Evolutionary conservation across 1,140 invertebrate genomes (phyloP), one percentile per base, ranked within the genome.

Genomic region (Glomeris maerens): DNA sequence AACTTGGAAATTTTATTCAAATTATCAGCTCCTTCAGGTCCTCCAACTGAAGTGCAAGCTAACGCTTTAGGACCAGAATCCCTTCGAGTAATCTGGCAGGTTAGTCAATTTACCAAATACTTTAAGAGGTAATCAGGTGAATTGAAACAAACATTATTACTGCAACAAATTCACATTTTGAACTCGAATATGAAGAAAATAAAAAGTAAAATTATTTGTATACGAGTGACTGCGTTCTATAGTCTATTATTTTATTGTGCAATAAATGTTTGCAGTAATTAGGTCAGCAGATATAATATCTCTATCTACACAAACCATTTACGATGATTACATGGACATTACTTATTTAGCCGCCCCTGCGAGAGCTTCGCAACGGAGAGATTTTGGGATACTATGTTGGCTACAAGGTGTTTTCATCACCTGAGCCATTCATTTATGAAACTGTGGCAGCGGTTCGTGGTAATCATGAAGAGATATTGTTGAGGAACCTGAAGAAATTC

Each of bases 311-410:
- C 46, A 67, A 65, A 49, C 42, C 27, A 49, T 47, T 41, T 36
- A 44, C 13, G 21, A 22, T 49, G 22, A 14, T 48, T 50, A 27
- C 17, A 26, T 25, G 27, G n/a, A 21, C 2, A 53, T 44, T 45
- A 10, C 27, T 2, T 38, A 49, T 53, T 39, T 27, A 93, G 68
- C 84, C 88, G 57, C 88, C 90, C 50, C 72, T 79, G 57, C 77
- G 81, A 41, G 81, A 88, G 53, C 81, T 88, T 60, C 92, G 87
- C 86, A 93, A 94, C 60, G 89, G 89, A 25, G 85, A 91, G 69
- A 85, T 94, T 58, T 74, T 84, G 55, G 86, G 86, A 52, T 90
- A 90, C 64, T 78, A 78, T 61, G 61, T 73, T 4, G 70, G 70
- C 1, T 72, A 71, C 56, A 68, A 66, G 53, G 56, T 65, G 10